Evolutionary conservation across 1,140 invertebrate genomes (phyloP).

Genomic region (Camponotus floridanus): DNA sequence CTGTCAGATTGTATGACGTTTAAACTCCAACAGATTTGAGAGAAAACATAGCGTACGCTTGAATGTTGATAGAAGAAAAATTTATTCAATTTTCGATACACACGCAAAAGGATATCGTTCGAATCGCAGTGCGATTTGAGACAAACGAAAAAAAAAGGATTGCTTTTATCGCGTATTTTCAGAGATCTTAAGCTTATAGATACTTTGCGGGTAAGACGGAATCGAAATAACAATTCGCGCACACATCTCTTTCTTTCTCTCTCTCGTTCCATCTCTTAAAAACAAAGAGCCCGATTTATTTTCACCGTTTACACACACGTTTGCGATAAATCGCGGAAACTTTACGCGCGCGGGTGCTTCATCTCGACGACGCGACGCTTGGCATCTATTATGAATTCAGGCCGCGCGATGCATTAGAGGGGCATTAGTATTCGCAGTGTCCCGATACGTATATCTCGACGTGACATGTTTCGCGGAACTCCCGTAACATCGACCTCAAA

Average conservation of each 20-base stretch:
- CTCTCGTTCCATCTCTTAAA: not conserved
- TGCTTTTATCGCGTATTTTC: not conserved
- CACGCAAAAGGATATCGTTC: not conserved
- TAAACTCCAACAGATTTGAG: slow-evolving; percentile 13
- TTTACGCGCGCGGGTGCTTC: slow-evolving; percentile 27
- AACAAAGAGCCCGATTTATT: slow-evolving; percentile 21
- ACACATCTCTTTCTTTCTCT: not conserved
- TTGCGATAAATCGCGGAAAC: slow-evolving; percentile 54
- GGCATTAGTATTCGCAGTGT: slow-evolving; percentile 79
- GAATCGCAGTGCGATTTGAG: not conserved
- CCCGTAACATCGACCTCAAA: slow-evolving; percentile 70
- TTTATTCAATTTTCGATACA: slow-evolving; percentile 26
- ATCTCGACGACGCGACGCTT: slow-evolving; percentile 31
- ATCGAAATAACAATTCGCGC: not conserved
- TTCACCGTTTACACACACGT: not conserved
- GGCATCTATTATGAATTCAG: slow-evolving; percentile 75
- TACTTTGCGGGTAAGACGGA: not conserved
- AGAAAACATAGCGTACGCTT: slow-evolving; percentile 23
- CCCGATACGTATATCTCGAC: slow-evolving; percentile 66
- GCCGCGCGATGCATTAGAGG: slow-evolving; percentile 74
- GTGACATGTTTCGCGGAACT: slow-evolving; percentile 73
- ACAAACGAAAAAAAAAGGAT: not conserved
- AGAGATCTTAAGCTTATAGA: not conserved
- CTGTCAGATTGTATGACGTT: slow-evolving; percentile 23
- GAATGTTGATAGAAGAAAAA: slow-evolving; percentile 26